Base-by-base conservation (phyloP, 53 echinoderm and acorn worm genomes). In the Holothuria leucospilota region DNA sequence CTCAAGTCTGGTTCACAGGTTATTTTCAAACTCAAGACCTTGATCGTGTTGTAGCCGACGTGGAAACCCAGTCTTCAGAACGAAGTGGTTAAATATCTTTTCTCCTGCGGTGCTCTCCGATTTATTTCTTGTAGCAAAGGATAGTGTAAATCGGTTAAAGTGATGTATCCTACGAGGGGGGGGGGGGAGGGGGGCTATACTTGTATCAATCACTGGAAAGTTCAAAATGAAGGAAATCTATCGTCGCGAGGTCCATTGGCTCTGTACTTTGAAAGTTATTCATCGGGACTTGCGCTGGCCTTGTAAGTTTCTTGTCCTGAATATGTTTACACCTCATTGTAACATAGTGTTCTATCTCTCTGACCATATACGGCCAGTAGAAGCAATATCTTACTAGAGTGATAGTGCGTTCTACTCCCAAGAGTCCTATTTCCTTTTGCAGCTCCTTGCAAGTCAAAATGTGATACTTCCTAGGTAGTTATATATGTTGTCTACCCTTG, bases 61-160 rank as follows among this genome's bases (percentile, higher is more conserved):
- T 7, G 88, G 81, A 59, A 39, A 88, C 5, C 88, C 88, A 82
- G 67, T 81, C 26, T 40, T 4, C 3, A 88, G 61, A 38, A 82
- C 56, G 29, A 86, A 86, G 51, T 78, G 40, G 58, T 86, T 86
- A 23, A 58, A 66, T 25, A 82, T 82, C 34, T 39, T 82, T 14
- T 65, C 81, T 13, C 61, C 78, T 9, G 64, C 78, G 63, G 63
- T 13, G 12, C 6, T 5, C 63, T 7, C 21, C 12, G 26, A 26
- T 63, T 63, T 5, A 13, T 63, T 63, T 63, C 12, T 63, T 6
- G 63, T 63, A 4, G 63, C 6, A 13, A 5, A 63, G 63, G 63
- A 1, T 51, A 7, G 78, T 51, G 75, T 49, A 49, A 75, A 75
- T 20, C 75, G 18, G 24, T 46, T 75, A 49, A 75, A 75, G 46